Conservation (phyloP, 2,113 vertebrate species). For the Formicarius rufipectus region DNA sequence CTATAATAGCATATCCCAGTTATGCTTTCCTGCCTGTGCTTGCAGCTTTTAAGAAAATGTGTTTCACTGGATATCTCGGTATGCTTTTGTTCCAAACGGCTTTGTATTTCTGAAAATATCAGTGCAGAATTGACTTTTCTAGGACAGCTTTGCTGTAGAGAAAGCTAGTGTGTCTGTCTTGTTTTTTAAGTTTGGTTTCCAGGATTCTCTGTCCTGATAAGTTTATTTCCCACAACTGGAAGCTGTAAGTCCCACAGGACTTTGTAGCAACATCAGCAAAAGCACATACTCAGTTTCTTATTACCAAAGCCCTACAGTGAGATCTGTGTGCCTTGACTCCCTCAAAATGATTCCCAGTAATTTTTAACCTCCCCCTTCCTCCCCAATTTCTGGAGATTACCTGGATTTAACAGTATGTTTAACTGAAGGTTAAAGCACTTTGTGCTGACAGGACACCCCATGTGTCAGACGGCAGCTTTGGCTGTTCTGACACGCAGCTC, state of each 20-base stretch:
- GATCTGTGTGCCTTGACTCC: not conserved
- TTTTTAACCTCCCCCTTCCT: not conserved
- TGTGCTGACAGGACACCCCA: slow-evolving; percentile 64
- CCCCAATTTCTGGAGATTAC: not conserved
- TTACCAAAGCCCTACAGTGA: not conserved
- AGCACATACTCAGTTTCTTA: not conserved
- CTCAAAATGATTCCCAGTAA: not conserved
- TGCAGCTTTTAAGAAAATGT: not conserved
- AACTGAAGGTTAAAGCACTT: not conserved
- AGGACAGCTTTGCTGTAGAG: not conserved
- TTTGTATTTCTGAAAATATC: not conserved
- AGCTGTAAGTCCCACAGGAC: not conserved
- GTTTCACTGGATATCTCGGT: not conserved
- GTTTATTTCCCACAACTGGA: slow-evolving; percentile 24
- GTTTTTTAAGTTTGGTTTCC: slow-evolving; percentile 1
- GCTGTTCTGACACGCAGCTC: not conserved
- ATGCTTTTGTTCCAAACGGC: not conserved
- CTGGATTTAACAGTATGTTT: not conserved
- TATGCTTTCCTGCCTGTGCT: not conserved
- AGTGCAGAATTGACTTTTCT: not conserved
- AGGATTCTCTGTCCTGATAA: not conserved
- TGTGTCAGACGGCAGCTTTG: slow-evolving; percentile 52
- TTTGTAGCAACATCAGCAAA: slow-evolving; percentile 18
- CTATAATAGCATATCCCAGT: not conserved
- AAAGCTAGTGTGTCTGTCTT: not conserved